These are phyloP conservation scores for Acyrthosiphon pisum DNA, from an alignment of 1,140 invertebrate species.

Conservation along the genomic window DNA sequence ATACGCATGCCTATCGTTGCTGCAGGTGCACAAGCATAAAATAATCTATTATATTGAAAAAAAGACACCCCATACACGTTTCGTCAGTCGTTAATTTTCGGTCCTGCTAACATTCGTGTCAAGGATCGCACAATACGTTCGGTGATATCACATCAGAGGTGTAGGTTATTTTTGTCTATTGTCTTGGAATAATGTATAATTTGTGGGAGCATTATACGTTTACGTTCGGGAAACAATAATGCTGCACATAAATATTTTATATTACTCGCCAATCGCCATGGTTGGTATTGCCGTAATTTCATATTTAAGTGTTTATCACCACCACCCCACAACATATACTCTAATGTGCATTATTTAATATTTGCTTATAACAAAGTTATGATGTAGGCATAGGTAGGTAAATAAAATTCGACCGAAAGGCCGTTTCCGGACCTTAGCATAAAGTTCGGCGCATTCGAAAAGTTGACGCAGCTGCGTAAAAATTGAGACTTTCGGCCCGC, in stretches of 20 bases:
- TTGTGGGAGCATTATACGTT: neutral
- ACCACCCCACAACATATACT: too few relatives aligned
- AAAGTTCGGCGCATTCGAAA: too few relatives aligned
- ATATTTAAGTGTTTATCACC: too few relatives aligned
- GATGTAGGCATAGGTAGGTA: too few relatives aligned
- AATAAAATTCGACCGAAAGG: too few relatives aligned
- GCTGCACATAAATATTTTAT: neutral
- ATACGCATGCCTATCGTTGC: neutral
- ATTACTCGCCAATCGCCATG: neutral
- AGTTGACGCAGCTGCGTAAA: too few relatives aligned
- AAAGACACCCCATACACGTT: conserved; percentile 17
- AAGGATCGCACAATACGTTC: conserved; percentile 22
- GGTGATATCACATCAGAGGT: conserved; percentile 1
- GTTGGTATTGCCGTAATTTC: neutral
- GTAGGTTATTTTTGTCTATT: conserved; percentile 28
- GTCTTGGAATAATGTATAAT: neutral
- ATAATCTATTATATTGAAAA: neutral
- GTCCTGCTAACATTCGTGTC: conserved; percentile 30
- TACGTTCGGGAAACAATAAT: neutral
- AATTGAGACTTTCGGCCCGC: too few relatives aligned
- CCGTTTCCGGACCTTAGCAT: too few relatives aligned
- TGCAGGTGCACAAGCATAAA: neutral
- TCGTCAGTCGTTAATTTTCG: neutral
- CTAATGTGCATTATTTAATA: too few relatives aligned
- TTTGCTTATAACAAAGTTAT: too few relatives aligned